phyloP scores from a whole-genome alignment of 2,113 vertebrate species.

The Lagopus leucura region DNA sequence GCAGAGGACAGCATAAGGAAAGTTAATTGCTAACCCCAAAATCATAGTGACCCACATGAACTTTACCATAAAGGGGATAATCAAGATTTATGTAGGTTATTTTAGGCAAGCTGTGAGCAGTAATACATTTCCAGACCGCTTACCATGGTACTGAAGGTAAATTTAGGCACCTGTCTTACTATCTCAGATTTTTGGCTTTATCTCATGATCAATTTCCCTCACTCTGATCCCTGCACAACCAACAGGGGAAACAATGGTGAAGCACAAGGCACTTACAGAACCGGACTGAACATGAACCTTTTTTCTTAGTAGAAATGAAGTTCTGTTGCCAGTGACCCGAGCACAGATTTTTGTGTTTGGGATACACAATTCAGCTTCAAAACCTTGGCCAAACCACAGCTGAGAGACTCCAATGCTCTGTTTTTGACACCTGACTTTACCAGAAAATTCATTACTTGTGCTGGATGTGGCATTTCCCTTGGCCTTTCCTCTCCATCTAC shows the following conservation, averaged over 20 bases:
- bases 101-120: not conserved
- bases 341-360: not conserved
- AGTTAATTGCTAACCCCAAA: not conserved
- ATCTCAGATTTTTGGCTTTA: not conserved
- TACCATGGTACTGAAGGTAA: not conserved
- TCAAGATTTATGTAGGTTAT: not conserved
- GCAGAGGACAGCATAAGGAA: not conserved
- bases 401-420: not conserved
- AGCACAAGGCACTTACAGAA: not conserved
- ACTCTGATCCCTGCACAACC: not conserved
- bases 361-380: not conserved
- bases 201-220: not conserved
- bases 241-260: not conserved
- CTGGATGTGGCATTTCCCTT: not conserved
- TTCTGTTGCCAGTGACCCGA: not conserved
- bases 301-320: not conserved
- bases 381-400: not conserved
- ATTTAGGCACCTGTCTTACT: not conserved
- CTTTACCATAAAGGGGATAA: not conserved
- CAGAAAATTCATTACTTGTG: not conserved
- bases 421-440: not conserved
- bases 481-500: not conserved
- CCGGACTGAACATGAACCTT: not conserved
- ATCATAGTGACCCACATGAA: not conserved
- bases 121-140: not conserved